Evolutionary conservation across 2,797 vertebrate species (phyloP), one percentile per base, ranked within the genome.

Genomic region (Lithobates pipiens): DNA sequence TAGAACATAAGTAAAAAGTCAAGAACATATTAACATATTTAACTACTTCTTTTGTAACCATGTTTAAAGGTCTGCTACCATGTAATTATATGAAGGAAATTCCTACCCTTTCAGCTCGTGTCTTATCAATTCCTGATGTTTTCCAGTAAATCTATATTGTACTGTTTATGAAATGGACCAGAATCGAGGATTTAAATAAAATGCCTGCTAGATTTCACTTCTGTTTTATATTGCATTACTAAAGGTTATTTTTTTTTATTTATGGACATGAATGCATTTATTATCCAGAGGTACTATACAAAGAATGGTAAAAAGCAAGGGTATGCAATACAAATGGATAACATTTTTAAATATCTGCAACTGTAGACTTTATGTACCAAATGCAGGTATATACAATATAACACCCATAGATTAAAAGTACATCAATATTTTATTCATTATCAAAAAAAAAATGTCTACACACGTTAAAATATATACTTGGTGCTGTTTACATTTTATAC

Each of bases 1-100:
- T 13, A 4, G 23, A 90, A 29, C 89, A 92, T 39, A 70, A 82
- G 42, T 71, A 27, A 74, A 16, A n/a, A 25, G 70, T 5, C 3
- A 21, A 27, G 13, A n/a, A 1, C 11, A 0, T 65, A 6, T 85
- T 67, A 57, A 15, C 5, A 36, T 72, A 9, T 36, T 36, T 32
- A 23, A 69, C 57, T 81, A 69, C 69, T 29, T 78, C 57, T 21
- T 29, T 74, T 68, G 32, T 27, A 50, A 25, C 42, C 16, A 42
- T 34, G 67, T 80, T 44, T 65, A 10, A 61, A 72, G 11, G 13
- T 65, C 61, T 21, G 5, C 44, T 69, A 39, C 11, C 5, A 15
- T 36, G 42, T 69, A 57, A 72, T 34, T 29, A 77, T 70, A 84
- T 76, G 23, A 27, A 71, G 29, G 36, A 72, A 63, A 71, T 13